A percentile compares a stretch with the other conserved stretches of the same genome.
Evolutionary conservation across 2,797 vertebrate species (phyloP).

Genomic region (Cichlasoma orientale): DNA sequence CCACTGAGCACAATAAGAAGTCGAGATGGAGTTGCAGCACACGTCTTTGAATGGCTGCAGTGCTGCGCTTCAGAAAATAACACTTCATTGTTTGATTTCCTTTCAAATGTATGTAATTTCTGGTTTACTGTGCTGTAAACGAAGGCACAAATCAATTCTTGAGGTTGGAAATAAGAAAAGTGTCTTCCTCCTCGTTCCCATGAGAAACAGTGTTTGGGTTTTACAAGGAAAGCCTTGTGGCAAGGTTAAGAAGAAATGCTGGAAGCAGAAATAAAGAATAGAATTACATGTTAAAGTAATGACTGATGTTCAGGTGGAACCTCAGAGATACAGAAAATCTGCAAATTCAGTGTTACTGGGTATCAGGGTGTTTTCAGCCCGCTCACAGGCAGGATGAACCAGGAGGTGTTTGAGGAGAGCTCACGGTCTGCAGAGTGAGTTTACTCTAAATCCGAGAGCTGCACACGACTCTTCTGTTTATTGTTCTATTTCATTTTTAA

Average conservation of each 20-base stretch:
- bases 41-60: not conserved
- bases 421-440: too few relatives aligned
- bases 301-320: not conserved
- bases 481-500: too few relatives aligned
- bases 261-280: not conserved
- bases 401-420: too few relatives aligned
- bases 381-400: not conserved
- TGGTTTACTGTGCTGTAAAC: constrained; percentile 2
- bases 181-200: not conserved
- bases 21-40: not conserved
- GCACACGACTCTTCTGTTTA: too few relatives aligned
- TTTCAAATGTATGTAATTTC: not conserved
- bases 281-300: not conserved
- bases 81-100: not conserved
- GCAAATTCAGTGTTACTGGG: not conserved
- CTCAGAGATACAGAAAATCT: not conserved
- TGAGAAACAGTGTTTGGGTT: not conserved
- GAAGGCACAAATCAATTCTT: constrained; percentile 15
- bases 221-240: not conserved
- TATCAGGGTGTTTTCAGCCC: not conserved
- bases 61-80: not conserved
- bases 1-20: not conserved
- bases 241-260: not conserved
- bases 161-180: constrained; percentile 14
- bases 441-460: too few relatives aligned